Conservation (phyloP, 2,113 vertebrate species). For the Tetrax tetrax region DNA sequence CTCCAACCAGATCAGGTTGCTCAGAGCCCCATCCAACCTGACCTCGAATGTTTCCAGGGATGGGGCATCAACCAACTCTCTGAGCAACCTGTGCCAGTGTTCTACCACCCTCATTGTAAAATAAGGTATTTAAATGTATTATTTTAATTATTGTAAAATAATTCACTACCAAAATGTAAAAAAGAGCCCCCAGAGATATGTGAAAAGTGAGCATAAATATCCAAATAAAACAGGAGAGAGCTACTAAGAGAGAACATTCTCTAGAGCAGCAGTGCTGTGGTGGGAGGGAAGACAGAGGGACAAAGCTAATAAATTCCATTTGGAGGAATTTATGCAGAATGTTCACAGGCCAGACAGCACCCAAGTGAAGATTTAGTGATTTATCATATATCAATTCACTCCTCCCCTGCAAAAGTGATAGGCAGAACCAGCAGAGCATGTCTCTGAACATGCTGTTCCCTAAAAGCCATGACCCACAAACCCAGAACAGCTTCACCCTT, state of each 20-base stretch:
- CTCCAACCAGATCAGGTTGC: too few species aligned
- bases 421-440: neutral
- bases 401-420: neutral
- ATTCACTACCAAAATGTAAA: neutral
- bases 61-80: too few species aligned
- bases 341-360: neutral
- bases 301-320: neutral
- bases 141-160: neutral
- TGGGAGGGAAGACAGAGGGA: neutral
- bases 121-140: too few species aligned
- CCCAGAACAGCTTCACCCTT: neutral
- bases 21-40: too few species aligned
- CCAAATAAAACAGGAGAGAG: neutral
- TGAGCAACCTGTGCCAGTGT: too few species aligned
- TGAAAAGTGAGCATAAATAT: neutral
- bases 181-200: neutral
- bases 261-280: neutral
- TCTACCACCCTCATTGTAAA: too few species aligned
- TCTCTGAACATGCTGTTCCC: neutral
- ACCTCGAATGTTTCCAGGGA: too few species aligned
- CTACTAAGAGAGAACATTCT: neutral
- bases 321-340: neutral
- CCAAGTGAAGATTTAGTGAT: neutral
- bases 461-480: neutral
- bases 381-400: neutral